Conservation (phyloP, 1,140 invertebrate species). For the Thalassaphorura encarpata region DNA sequence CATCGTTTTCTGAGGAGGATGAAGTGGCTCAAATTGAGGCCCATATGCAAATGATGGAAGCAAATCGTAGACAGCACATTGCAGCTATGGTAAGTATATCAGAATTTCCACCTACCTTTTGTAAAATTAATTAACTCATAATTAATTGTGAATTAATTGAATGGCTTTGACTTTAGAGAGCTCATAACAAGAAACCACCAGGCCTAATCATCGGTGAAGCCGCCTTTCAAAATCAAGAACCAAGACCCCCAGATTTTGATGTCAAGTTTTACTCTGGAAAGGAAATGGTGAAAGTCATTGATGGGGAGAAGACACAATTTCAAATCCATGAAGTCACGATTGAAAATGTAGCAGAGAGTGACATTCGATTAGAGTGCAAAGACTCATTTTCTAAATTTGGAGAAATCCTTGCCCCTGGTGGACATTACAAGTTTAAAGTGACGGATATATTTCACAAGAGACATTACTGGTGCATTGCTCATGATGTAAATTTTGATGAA, state of each 20-base stretch:
- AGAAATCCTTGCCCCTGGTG: slow-evolving; percentile 13
- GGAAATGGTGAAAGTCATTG: slow-evolving; percentile 16
- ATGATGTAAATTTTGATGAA: background rate
- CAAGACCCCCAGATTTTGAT: background rate
- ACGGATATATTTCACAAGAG: slow-evolving; percentile 23
- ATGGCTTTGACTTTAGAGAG: background rate
- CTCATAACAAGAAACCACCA: no score
- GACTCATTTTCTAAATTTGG: slow-evolving; percentile 28
- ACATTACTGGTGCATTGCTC: slow-evolving; percentile 26
- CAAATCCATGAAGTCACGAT: slow-evolving; percentile 24
- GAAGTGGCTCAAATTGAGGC: background rate
- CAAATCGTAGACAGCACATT: no score
- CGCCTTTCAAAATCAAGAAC: background rate
- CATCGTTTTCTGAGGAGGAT: background rate
- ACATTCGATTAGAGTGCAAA: slow-evolving; percentile 17
- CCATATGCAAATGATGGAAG: background rate
- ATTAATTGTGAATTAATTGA: background rate
- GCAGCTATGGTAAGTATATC: background rate
- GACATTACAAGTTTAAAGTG: slow-evolving; percentile 21
- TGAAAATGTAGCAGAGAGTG: slow-evolving; percentile 13
- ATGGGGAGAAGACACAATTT: slow-evolving; percentile 17
- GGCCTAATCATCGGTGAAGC: no score
- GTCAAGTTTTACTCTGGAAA: slow-evolving; percentile 26
- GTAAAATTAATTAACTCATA: background rate
- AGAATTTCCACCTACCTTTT: background rate